phyloP scores from a whole-genome alignment of 92 coral and sea anemone genomes.

The Pocillopora grandis region DNA sequence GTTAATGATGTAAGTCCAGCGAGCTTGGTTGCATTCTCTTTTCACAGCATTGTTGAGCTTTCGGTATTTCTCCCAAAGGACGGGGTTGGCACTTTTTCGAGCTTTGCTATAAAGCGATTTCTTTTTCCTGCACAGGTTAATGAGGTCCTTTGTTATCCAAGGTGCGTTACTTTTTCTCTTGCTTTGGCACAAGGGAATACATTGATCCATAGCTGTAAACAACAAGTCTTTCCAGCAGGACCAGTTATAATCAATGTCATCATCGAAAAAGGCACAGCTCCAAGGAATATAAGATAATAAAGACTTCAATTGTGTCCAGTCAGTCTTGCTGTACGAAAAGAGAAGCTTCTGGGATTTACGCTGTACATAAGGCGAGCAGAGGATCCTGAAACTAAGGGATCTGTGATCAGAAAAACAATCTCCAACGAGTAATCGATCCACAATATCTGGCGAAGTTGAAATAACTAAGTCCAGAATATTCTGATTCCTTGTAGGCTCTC shows the following conservation, averaged over 20 bases:
- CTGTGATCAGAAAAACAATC: no score
- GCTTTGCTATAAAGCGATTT: constrained; percentile 18
- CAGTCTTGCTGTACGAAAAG: not conserved
- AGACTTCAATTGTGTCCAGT: constrained; percentile 12
- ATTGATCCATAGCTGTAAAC: constrained; percentile 2
- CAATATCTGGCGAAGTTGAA: no score
- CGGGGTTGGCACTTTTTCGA: not conserved
- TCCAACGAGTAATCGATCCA: no score
- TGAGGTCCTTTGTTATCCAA: constrained; percentile 17
- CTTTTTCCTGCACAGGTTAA: constrained; percentile 10
- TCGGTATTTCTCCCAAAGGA: not conserved
- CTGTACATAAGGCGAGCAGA: constrained; percentile 10
- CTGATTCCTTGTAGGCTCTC: not conserved
- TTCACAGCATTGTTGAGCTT: not conserved
- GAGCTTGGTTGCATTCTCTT: no score
- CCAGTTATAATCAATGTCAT: constrained; percentile 32
- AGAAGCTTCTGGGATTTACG: constrained; percentile 17
- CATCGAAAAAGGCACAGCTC: constrained; percentile 36
- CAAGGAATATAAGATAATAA: constrained; percentile 16
- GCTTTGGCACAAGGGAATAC: constrained; percentile 15
- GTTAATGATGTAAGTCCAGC: not conserved
- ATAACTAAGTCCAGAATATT: not conserved
- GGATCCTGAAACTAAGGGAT: constrained; percentile 5
- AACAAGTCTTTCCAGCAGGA: constrained; percentile 16
- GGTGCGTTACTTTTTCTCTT: constrained; percentile 17